phyloP scores from a whole-genome alignment of 2,797 vertebrate species.

The Megalops cyprinoides region DNA sequence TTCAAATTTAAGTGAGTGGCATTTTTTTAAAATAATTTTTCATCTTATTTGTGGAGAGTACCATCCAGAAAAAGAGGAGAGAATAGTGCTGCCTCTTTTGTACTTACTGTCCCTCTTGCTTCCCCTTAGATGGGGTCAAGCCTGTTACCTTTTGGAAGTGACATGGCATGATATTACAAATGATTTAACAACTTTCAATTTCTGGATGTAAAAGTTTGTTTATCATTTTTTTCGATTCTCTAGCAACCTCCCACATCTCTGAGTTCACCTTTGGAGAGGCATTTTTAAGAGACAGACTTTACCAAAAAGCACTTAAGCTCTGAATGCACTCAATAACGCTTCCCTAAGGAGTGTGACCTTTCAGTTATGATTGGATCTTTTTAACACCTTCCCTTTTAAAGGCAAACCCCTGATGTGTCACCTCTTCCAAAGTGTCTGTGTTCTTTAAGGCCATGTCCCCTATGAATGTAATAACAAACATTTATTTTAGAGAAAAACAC shows the following conservation, averaged over 20 bases:
- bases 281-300: conserved; percentile 51
- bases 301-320: conserved; percentile 70
- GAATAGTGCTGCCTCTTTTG: background rate
- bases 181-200: background rate
- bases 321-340: conserved; percentile 52
- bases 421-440: background rate
- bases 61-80: background rate
- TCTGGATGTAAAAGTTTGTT: background rate
- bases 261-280: conserved; percentile 15
- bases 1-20: background rate
- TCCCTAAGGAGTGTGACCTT: conserved; percentile 62
- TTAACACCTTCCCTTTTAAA: conserved; percentile 53
- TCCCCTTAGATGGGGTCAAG: background rate
- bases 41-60: background rate
- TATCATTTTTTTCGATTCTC: background rate
- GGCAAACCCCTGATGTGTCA: conserved; percentile 43
- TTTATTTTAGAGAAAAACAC: background rate
- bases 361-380: conserved; percentile 46
- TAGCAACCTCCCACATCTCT: background rate
- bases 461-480: background rate
- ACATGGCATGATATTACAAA: background rate
- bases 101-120: background rate
- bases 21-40: background rate
- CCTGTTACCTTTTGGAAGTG: background rate
- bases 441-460: background rate